phyloP scores from a whole-genome alignment of 2,113 vertebrate species.

The Apteryx owenii region DNA sequence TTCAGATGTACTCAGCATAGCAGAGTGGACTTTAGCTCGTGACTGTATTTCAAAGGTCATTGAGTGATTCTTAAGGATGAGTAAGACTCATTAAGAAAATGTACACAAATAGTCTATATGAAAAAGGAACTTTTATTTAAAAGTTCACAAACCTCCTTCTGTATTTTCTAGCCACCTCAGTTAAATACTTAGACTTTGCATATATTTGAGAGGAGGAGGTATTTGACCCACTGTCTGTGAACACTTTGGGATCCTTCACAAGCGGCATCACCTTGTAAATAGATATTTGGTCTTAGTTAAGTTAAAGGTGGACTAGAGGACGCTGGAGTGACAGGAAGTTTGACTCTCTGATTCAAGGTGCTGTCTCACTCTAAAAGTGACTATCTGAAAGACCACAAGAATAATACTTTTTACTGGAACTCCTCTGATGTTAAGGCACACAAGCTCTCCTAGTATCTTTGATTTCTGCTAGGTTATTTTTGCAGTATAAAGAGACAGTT shows the following conservation, averaged over 20 bases:
- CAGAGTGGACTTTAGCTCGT: not conserved
- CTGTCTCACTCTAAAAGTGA: not conserved
- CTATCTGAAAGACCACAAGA: not conserved
- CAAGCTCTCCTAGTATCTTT: not conserved
- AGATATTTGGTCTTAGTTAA: not conserved
- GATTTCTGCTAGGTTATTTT: not conserved
- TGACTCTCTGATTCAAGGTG: fast-evolving
- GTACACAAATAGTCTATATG: not conserved
- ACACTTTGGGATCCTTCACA: not conserved
- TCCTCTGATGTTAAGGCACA: not conserved
- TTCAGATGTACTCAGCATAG: not conserved
- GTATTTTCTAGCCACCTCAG: not conserved
- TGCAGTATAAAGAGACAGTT: not conserved
- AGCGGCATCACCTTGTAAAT: not conserved
- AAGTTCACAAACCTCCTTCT: not conserved
- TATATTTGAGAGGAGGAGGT: not conserved
- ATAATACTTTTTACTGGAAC: not conserved
- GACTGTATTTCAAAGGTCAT: not conserved
- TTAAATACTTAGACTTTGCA: not conserved
- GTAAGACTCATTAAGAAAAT: not conserved
- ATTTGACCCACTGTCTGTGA: not conserved
- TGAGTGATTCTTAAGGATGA: not conserved
- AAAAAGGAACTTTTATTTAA: not conserved
- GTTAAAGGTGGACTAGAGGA: not conserved
- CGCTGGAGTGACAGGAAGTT: not conserved